A percentile compares a stretch with the other conserved stretches of the same genome.
These are phyloP conservation scores for Danio albolineatus DNA, from an alignment of 2,797 vertebrate species.

Conservation along the genomic window DNA sequence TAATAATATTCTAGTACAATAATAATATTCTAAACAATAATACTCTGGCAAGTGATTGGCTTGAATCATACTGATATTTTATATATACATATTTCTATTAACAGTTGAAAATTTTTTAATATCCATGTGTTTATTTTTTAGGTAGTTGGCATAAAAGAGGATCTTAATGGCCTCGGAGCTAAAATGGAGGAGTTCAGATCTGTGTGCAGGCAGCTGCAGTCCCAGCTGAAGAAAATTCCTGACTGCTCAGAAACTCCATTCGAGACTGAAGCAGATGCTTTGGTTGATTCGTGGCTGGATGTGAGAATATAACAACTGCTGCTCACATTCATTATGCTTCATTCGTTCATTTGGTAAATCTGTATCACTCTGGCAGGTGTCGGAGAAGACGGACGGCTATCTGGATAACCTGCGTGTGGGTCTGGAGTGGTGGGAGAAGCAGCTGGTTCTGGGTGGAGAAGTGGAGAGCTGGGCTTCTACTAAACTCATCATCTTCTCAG, in stretches of 20 bases:
- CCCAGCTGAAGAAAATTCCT: conserved; percentile 90
- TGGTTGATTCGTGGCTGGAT: conserved; percentile 96
- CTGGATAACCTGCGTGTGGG: conserved; percentile 87
- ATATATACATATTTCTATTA: no score
- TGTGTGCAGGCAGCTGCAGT: conserved; percentile 89
- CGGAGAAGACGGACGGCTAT: conserved; percentile 89
- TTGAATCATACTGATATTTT: no score
- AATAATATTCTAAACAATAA: no score
- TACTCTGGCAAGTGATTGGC: no score
- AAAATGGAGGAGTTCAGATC: conserved; percentile 87
- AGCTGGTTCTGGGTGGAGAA: conserved; percentile 81
- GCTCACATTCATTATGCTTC: neutral
- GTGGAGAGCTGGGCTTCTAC: conserved; percentile 82
- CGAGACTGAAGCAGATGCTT: conserved; percentile 86
- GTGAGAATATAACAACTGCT: conserved; percentile 74
- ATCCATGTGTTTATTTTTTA: conserved; percentile 63
- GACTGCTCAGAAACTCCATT: conserved; percentile 86
- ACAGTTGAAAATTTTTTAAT: neutral
- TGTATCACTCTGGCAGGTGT: conserved; percentile 77
- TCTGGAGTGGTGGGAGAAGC: conserved; percentile 92
- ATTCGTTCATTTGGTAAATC: neutral
- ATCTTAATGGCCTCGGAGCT: conserved; percentile 81
- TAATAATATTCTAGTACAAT: no score
- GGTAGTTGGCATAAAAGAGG: conserved; percentile 86
- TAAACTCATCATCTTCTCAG: conserved; percentile 78